Evolutionary conservation across 2,888 invertebrate genomes (phyloP), one percentile per base, ranked within the genome.

Genomic region (Pseudococcus jackbeardsleyi): DNA sequence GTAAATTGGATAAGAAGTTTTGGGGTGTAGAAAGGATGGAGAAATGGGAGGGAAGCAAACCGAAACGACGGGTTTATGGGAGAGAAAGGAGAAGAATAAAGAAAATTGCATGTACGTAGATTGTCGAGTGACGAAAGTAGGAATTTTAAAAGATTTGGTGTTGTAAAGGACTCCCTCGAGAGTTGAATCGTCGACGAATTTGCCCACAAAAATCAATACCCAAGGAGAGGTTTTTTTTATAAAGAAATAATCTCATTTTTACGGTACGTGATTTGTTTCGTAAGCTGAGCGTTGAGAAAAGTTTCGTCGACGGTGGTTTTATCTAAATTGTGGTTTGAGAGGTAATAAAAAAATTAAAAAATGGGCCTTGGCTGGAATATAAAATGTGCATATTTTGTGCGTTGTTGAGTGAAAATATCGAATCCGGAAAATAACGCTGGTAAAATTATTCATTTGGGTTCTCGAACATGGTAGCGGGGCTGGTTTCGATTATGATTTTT

Each of bases 91-190:
- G 22, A 64, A 9, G 22, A 22, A 22, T 8, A 64, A 12, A 64
- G 64, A 22, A 64, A 64, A 64, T 64, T 64, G 1, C 64, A 22
- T 64, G 54, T 54, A 9, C 11, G 48, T 50, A 15, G 48, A 50
- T 50, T 54, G 64, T 64, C 64, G 9, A 22, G 8, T 22, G 22
- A 22, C 64, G 64, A 22, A 64, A 64, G 22, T 64, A 22, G 64
- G 64, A 64, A 64, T 64, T 64, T 64, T 64, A 22, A 64, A 15
- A 64, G 64, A 64, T 64, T 64, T 64, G 64, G 64, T 64, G 64
- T 22, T 22, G 64, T 8, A 22, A 64, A 64, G 12, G 64, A 12
- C 64, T 22, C 64, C 64, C 64, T 22, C 1, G 22, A 64, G 64
- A 64, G 22, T 64, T 5, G 11, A 64, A 9, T 64, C 9, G 64